Evolutionary conservation across 2,113 vertebrate species (phyloP), one percentile per base, ranked within the genome.

Genomic region (Protobothrops mucrosquamatus): DNA sequence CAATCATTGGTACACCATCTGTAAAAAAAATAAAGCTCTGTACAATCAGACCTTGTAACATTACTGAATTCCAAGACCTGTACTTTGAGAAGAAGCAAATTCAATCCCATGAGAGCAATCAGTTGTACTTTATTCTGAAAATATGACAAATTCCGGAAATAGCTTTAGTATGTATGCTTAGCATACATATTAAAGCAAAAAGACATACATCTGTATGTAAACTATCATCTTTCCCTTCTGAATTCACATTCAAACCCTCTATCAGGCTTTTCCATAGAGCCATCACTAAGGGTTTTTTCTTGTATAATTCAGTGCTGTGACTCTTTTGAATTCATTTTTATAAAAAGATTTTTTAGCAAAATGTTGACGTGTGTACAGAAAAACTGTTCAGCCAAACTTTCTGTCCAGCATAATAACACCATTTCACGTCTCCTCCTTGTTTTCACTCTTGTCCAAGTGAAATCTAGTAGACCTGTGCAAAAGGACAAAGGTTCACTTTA

Each of bases 1-100:
- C 93, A 94, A 48, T n/a, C 48, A 34, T 69, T 64, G 57, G 39
- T 90, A 12, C 39, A 92, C 88, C 91, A 94, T 87, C 88, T 91
- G 91, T 87, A 92, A 90, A 85, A 4, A 29, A 4, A 29, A 90
- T 90, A 85, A 64, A 64, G 74, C 85, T 86, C 87, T 89, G 90
- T 64, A 92, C 87, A 85, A 85, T 54, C 43, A 64, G 54, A 48
- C 48, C 48, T 93, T 87, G 46, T 92, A 93, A 69, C 46, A 26
- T 88, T 89, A 59, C 43, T 59, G 29, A 85, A 26, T 89, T 89
- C 46, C 6, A 55, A n/a, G 22, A 46, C n/a, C 55, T 54, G 18
- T 90, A 20, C 29, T 90, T 94, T 69, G 29, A 54, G 88, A 87
- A 92, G 29, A 39, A 87, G 39, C 56, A 29, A 55, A 87, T 22